These are phyloP conservation scores for Hydrolagus colliei DNA, from an alignment of 2,797 vertebrate genomes.

Conservation along the genomic window DNA sequence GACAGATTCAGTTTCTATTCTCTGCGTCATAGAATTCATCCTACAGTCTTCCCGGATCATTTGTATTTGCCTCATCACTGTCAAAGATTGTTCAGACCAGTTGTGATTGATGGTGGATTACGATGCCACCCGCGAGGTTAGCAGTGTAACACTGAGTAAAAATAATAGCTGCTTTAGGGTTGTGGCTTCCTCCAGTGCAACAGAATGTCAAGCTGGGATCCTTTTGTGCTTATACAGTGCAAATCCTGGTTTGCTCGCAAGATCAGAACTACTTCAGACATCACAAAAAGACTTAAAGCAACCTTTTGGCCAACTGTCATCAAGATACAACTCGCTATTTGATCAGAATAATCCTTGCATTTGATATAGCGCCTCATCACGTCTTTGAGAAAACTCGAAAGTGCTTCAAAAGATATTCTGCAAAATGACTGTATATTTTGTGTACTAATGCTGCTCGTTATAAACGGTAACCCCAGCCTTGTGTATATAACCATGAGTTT, in stretches of 20 bases:
- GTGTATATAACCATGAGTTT: no score
- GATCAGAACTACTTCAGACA: no score
- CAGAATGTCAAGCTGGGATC: constrained; percentile 1
- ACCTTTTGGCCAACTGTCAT: no score
- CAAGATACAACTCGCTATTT: no score
- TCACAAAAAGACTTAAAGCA: no score
- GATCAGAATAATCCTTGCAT: no score
- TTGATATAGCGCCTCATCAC: no score
- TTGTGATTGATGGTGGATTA: constrained; percentile 5
- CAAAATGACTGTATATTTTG: no score
- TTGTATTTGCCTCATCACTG: neutral
- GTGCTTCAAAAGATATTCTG: no score
- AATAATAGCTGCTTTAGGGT: neutral
- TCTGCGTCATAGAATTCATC: constrained; percentile 11
- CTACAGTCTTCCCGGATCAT: neutral
- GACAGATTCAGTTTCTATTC: constrained; percentile 5
- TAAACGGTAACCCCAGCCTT: no score
- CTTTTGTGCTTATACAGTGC: neutral
- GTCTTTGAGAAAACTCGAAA: no score
- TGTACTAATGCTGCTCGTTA: no score
- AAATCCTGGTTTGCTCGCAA: neutral
- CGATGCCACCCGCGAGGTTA: neutral
- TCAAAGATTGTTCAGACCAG: neutral
- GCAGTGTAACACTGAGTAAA: neutral
- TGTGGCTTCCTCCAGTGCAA: neutral